Percentiles rank a stretch among this genome's conserved stretches.
phyloP scores from a whole-genome alignment of 2,888 invertebrate genomes.

The Desoria tigrina region DNA sequence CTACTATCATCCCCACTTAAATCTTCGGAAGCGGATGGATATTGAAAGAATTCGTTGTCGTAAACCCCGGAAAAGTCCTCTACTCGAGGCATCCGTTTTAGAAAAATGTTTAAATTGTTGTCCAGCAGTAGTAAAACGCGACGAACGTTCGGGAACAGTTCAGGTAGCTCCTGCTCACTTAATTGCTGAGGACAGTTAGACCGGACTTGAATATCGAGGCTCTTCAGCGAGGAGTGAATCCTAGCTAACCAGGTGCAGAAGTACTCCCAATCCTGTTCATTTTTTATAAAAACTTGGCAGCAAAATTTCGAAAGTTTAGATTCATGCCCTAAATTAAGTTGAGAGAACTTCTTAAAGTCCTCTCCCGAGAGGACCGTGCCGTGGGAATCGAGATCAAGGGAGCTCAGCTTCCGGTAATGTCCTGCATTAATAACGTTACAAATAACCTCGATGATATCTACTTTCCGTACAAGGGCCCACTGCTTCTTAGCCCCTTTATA shows the following conservation, averaged over 20 bases:
- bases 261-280: constrained; percentile 36
- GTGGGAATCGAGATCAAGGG: constrained; percentile 35
- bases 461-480: constrained; percentile 36
- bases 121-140: constrained; percentile 29
- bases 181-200: constrained; percentile 35
- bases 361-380: constrained; percentile 38
- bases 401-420: constrained; percentile 17
- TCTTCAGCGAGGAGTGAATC: constrained; percentile 25
- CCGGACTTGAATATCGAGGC: constrained; percentile 37
- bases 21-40: too few species aligned
- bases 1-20: background rate
- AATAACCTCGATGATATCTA: constrained; percentile 38
- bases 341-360: constrained; percentile 34
- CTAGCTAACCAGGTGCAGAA: constrained; percentile 32
- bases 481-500: constrained; percentile 40
- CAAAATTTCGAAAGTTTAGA: constrained; percentile 15
- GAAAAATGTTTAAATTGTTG: constrained; percentile 37
- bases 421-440: constrained; percentile 29
- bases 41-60: constrained; percentile 38
- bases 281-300: constrained; percentile 38
- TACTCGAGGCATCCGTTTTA: constrained; percentile 31
- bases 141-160: constrained; percentile 29
- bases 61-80: constrained; percentile 34
- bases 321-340: background rate
- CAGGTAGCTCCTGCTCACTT: constrained; percentile 32